Evolutionary conservation across 2,113 vertebrate species (phyloP).

Genomic region (Catharus bicknelli): DNA sequence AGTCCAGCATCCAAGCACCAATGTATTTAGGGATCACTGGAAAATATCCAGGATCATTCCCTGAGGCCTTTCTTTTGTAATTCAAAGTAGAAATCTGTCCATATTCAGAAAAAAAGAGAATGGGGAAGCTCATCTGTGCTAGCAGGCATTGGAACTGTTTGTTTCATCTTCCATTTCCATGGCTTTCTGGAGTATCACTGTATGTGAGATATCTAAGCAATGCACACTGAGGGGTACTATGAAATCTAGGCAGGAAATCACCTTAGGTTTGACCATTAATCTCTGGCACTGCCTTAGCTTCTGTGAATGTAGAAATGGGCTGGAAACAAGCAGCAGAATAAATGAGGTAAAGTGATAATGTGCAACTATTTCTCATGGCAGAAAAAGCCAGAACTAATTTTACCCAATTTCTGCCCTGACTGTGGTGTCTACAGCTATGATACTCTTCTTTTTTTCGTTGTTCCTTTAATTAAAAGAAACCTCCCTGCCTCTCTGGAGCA

Average conservation of each 20-base stretch:
- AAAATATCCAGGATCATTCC: background rate
- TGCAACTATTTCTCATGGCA: background rate
- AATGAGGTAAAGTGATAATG: background rate
- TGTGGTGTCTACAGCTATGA: background rate
- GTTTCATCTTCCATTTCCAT: background rate
- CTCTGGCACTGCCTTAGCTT: background rate
- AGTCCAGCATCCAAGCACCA: background rate
- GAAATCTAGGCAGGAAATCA: background rate
- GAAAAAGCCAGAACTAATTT: background rate
- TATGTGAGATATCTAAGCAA: background rate
- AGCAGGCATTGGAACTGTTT: background rate
- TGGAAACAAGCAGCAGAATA: background rate
- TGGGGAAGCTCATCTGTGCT: background rate
- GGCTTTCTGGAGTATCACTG: background rate
- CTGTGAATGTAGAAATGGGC: background rate
- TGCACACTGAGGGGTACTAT: fast-evolving
- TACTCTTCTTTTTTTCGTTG: background rate
- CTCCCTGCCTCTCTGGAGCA: background rate
- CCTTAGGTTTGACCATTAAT: background rate
- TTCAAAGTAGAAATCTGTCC: background rate
- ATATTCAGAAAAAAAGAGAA: background rate
- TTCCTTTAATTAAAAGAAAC: conserved; percentile 16
- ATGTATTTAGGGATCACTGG: background rate
- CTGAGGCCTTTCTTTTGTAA: background rate
- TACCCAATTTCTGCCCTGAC: background rate